Evolutionary conservation across 2,113 vertebrate genomes (phyloP).

Genomic region (Myocastor coypus): DNA sequence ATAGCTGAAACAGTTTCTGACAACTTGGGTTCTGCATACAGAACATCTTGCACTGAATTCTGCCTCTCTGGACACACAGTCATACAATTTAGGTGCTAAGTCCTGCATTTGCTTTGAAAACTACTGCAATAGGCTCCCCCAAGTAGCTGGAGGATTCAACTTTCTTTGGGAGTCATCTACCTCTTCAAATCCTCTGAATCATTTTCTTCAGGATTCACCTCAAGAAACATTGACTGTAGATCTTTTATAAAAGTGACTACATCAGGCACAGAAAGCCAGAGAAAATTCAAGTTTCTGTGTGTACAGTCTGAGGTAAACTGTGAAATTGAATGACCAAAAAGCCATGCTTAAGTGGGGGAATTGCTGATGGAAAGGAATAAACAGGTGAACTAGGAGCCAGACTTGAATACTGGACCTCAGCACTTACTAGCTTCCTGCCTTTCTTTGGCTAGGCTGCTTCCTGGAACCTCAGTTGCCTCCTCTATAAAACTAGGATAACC

Average conservation of each 20-base stretch:
- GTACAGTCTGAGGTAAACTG: background rate
- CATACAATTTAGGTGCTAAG: background rate
- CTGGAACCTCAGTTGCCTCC: background rate
- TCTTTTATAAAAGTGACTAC: background rate
- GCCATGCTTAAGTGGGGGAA: background rate
- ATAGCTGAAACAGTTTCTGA: background rate
- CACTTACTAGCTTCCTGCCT: background rate
- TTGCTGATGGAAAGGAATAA: background rate
- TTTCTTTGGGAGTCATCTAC: conserved; percentile 26
- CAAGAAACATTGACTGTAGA: background rate
- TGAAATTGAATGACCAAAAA: background rate
- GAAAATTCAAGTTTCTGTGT: background rate
- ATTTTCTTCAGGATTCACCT: conserved; percentile 47
- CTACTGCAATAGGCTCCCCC: background rate
- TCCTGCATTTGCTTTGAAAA: background rate
- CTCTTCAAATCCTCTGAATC: conserved; percentile 48
- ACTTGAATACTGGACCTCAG: background rate
- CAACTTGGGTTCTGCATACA: background rate
- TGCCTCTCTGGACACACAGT: background rate
- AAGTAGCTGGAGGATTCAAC: conserved; percentile 14
- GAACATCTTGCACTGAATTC: background rate
- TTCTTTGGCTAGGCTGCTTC: background rate
- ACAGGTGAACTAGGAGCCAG: background rate
- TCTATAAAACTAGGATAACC: background rate
- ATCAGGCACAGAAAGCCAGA: background rate